phyloP scores from a whole-genome alignment of 1,140 invertebrate species.

The Drosophila kikkawai region DNA sequence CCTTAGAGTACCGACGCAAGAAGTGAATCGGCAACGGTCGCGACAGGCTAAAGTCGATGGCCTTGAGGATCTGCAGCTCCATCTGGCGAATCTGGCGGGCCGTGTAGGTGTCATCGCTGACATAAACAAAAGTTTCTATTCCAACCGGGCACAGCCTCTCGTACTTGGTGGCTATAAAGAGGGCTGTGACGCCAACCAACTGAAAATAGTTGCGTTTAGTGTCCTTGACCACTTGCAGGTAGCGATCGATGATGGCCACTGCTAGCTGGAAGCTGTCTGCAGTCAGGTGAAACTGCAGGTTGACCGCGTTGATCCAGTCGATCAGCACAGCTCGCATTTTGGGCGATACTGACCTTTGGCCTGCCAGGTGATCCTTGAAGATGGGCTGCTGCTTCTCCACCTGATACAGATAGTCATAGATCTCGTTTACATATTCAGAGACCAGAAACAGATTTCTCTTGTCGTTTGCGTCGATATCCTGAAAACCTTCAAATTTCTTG shows the following conservation, averaged over 20 bases:
- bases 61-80: conserved; percentile 92
- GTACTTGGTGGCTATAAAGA: conserved; percentile 97
- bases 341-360: conserved; percentile 87
- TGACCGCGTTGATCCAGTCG: conserved; percentile 98
- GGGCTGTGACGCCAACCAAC: conserved; percentile 94
- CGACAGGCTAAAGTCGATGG: conserved; percentile 92
- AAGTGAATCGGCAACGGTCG: conserved; percentile 95
- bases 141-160: conserved; percentile 97
- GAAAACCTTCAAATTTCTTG: conserved; percentile 49
- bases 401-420: conserved; percentile 90
- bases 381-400: conserved; percentile 89
- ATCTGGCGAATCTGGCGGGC: conserved; percentile 93
- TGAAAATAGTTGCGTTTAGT: conserved; percentile 90
- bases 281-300: conserved; percentile 93
- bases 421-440: conserved; percentile 92
- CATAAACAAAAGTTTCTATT: conserved; percentile 95
- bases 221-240: conserved; percentile 90
- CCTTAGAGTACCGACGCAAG: conserved; percentile 90
- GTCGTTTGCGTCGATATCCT: conserved; percentile 91
- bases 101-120: conserved; percentile 95
- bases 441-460: conserved; percentile 90
- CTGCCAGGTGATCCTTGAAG: conserved; percentile 87
- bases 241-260: conserved; percentile 95
- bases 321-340: conserved; percentile 95
- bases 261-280: conserved; percentile 96